phyloP scores from a whole-genome alignment of 1,140 invertebrate genomes.

The Ceratosolen fusciceps region DNA sequence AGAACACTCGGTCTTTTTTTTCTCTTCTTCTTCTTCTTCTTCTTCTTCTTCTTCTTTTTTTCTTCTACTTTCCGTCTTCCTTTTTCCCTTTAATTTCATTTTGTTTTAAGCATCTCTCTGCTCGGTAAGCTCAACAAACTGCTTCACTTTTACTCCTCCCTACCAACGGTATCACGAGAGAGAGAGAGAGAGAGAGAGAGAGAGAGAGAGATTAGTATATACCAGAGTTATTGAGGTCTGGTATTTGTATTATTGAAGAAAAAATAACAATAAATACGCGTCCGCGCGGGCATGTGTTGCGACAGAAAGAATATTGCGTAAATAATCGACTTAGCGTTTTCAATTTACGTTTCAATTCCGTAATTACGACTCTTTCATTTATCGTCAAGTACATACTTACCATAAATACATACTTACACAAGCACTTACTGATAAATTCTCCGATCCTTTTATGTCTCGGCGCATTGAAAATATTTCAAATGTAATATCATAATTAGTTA shows the following conservation, averaged over 20 bases:
- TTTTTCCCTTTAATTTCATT: slow-evolving; percentile 33
- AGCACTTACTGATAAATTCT: background rate
- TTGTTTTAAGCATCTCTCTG: slow-evolving; percentile 29
- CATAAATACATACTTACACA: background rate
- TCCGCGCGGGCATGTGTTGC: too few species aligned
- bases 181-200: too few species aligned
- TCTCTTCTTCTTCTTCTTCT: too few species aligned
- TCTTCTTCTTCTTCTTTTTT: too few species aligned
- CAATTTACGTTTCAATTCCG: background rate
- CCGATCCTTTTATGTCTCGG: background rate
- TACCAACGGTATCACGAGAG: background rate
- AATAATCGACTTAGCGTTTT: background rate
- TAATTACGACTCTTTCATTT: background rate
- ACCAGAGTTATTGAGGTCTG: background rate
- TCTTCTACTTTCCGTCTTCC: too few species aligned
- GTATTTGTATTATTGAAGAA: slow-evolving; percentile 38
- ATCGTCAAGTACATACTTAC: background rate
- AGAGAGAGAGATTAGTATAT: slow-evolving; percentile 38
- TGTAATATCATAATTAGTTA: background rate
- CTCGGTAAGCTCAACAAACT: slow-evolving; percentile 37
- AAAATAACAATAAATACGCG: slow-evolving; percentile 1
- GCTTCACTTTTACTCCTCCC: background rate
- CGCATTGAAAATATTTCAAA: background rate
- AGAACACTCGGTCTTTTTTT: too few species aligned
- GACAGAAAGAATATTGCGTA: too few species aligned